Percentiles rank a stretch among this genome's conserved stretches.
These are phyloP conservation scores for Chromobotia macracanthus DNA, from an alignment of 2,797 vertebrate genomes.

Conservation along the genomic window DNA sequence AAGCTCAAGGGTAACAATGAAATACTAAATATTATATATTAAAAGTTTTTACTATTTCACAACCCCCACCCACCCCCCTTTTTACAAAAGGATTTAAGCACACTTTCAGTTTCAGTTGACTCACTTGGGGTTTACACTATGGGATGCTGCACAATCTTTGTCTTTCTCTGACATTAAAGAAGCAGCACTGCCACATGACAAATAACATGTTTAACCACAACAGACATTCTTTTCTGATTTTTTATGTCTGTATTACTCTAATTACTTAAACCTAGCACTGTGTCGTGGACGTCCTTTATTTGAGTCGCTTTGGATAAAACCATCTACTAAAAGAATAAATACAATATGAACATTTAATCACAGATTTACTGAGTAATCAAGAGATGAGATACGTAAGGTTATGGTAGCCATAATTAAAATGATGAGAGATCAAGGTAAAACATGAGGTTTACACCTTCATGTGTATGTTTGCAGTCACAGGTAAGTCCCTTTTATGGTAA, in stretches of 20 bases:
- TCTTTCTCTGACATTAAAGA: neutral
- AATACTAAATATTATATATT: no score
- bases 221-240: neutral
- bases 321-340: neutral
- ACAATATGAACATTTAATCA: neutral
- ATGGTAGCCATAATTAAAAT: neutral
- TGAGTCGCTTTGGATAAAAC: neutral
- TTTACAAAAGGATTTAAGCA: no score
- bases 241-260: neutral
- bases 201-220: conserved; percentile 19
- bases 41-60: no score
- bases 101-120: no score
- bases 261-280: neutral
- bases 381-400: neutral
- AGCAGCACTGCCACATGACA: neutral
- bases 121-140: no score
- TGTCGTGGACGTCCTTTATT: neutral
- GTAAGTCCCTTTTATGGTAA: neutral
- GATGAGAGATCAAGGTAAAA: neutral
- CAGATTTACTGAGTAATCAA: neutral
- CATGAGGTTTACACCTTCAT: neutral
- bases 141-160: no score
- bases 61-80: no score
- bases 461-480: neutral
- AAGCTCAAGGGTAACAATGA: no score